Evolutionary conservation across 1,140 invertebrate genomes (phyloP).

Genomic region (Temnothorax longispinosus): DNA sequence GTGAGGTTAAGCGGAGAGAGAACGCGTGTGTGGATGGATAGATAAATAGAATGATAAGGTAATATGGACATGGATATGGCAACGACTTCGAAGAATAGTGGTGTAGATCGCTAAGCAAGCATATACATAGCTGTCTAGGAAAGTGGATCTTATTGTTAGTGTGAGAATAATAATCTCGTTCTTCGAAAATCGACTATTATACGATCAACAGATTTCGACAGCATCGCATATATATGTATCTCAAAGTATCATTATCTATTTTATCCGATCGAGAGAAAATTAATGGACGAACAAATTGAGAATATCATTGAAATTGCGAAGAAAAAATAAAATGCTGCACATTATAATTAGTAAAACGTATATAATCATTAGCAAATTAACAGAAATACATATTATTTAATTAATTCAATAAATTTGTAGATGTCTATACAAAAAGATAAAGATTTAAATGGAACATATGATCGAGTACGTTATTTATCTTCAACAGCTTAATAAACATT

Average conservation of each 20-base stretch:
- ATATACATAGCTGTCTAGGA: not conserved
- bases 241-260: not conserved
- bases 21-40: constrained; percentile 15
- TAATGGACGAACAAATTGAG: not conserved
- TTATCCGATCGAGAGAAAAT: not conserved
- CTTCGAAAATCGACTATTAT: not conserved
- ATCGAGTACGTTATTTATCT: not conserved
- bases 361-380: not conserved
- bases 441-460: not conserved
- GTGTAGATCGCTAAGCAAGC: not conserved
- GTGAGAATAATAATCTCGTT: not conserved
- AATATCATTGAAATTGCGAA: not conserved
- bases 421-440: not conserved
- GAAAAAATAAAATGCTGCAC: not conserved
- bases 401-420: not conserved
- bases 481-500: not conserved
- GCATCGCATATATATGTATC: not conserved
- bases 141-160: not conserved
- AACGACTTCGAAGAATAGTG: not conserved
- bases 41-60: constrained; percentile 41
- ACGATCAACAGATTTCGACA: not conserved
- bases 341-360: not conserved
- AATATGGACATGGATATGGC: constrained; percentile 25
- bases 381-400: not conserved
- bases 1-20: not conserved